A percentile compares a stretch with the other conserved stretches of the same genome.
Evolutionary conservation across 1,140 invertebrate genomes (phyloP).

Genomic region (Glossosoma conforme): DNA sequence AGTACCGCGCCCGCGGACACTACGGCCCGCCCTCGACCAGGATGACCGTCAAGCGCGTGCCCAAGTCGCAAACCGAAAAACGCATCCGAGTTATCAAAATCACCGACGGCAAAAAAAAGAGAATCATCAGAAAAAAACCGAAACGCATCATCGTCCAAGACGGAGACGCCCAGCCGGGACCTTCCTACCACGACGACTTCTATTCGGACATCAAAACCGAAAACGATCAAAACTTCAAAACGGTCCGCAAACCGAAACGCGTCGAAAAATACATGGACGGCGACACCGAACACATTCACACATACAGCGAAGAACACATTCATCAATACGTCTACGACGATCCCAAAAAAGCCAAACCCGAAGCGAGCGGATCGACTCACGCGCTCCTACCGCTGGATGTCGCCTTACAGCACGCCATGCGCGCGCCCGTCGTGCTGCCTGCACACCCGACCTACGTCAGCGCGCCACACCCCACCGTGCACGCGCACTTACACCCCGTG

Average conservation of each 20-base stretch:
- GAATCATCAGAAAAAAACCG: constrained; percentile 36
- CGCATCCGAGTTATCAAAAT: constrained; percentile 43
- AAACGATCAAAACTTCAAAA: constrained; percentile 41
- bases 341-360: constrained; percentile 10
- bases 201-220: constrained; percentile 41
- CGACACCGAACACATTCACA: constrained; percentile 49
- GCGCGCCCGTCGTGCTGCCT: constrained; percentile 1
- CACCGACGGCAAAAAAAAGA: constrained; percentile 41
- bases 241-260: constrained; percentile 44
- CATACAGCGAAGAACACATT: constrained; percentile 48
- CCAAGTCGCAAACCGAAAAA: constrained; percentile 31
- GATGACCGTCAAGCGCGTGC: constrained; percentile 34
- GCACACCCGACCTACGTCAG: background rate
- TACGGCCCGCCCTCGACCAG: constrained; percentile 44
- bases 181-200: constrained; percentile 45
- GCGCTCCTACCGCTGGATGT: constrained; percentile 15
- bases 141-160: constrained; percentile 36
- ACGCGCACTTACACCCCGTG: background rate
- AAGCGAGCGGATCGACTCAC: constrained; percentile 1
- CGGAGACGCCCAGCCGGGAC: constrained; percentile 36
- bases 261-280: constrained; percentile 50
- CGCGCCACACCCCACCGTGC: background rate
- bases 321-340: constrained; percentile 45
- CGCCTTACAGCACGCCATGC: constrained; percentile 18
- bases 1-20: constrained; percentile 45